Base-by-base conservation (phyloP, 2,797 vertebrate species). In the Karalla daura region DNA sequence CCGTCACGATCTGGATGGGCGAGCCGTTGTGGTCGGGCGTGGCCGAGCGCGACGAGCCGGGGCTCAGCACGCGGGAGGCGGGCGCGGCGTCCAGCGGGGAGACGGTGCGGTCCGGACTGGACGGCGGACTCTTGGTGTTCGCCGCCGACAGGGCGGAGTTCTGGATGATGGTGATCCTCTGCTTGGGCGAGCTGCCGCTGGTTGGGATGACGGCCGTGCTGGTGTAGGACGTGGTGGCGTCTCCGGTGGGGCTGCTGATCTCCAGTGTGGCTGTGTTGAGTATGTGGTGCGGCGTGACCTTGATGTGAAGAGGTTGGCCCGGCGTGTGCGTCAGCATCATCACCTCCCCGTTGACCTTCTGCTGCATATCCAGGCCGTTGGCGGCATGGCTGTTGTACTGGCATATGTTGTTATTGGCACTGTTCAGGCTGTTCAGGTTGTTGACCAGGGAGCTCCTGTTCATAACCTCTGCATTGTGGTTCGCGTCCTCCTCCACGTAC, bases 161-260 rank as follows among this genome's bases (percentile, higher is more conserved):
- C 84, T 97, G 97, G 69, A 98, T 95, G 73, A 99, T 98, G 45
- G 95, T 98, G 70, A 98, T 98, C 84, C 96, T 95, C 89, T 98
- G 97, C 85, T 98, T 98, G 28, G 95, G 94, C 13, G 95, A 93
- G 9, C 94, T 94, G 7, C 95, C 94, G 17, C 92, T 95, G 20
- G 95, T 96, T 6, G 97, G 96, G 86, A 98, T 97, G 63, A 97
- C 91, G 0, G 96, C 96, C 10, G 96, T 98, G 87, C 96, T 99
- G 54, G 95, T 98, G 70, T 95, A 98, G 53, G 95, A 97, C 24
- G 95, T 92, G 49, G 93, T 59, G 13, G 91, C 89, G 46, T 98
- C 97, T 70, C 94, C 76, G 5, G 91, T 95, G 3, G 96, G 95
- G 86, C 96, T 98, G 69, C 95, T 97, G 54, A 98, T 97, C 90